phyloP scores from a whole-genome alignment of 2,797 vertebrate genomes.

The Chiloscyllium punctatum region DNA sequence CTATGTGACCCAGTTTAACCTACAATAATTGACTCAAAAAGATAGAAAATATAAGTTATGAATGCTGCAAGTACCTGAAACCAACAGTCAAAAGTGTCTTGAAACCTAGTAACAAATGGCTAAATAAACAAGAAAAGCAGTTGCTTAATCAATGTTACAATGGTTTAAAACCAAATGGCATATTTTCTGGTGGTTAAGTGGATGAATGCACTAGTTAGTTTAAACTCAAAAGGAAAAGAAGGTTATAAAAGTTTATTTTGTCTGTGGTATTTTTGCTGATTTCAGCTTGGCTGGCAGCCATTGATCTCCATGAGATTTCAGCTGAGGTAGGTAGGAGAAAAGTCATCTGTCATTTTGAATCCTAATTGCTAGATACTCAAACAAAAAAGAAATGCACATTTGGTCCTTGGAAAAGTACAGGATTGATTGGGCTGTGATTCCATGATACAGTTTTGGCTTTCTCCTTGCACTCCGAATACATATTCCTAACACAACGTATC shows the following conservation, averaged over 20 bases:
- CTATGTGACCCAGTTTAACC: not conserved
- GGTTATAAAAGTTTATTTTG: not conserved
- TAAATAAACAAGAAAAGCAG: not conserved
- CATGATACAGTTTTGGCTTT: not conserved
- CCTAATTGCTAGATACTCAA: not conserved
- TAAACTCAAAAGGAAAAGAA: not conserved
- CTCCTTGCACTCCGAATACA: not conserved
- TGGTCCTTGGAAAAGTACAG: not conserved
- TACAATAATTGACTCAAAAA: not conserved
- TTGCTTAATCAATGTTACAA: not conserved
- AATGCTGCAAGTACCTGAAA: not conserved
- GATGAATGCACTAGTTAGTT: not conserved
- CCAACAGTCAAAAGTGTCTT: not conserved
- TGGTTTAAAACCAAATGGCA: not conserved
- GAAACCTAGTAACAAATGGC: not conserved
- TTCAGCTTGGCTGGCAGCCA: not conserved
- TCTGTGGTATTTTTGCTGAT: not conserved
- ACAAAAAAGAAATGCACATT: not conserved
- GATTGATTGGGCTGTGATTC: not conserved
- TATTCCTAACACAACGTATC: not conserved
- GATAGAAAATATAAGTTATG: not conserved
- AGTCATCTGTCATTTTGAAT: not conserved
- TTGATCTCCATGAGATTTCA: not conserved
- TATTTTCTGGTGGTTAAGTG: not conserved
- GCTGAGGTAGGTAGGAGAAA: not conserved